These are phyloP conservation scores for Apodemia hepburni DNA, from an alignment of 2,888 invertebrate genomes.

Conservation along the genomic window DNA sequence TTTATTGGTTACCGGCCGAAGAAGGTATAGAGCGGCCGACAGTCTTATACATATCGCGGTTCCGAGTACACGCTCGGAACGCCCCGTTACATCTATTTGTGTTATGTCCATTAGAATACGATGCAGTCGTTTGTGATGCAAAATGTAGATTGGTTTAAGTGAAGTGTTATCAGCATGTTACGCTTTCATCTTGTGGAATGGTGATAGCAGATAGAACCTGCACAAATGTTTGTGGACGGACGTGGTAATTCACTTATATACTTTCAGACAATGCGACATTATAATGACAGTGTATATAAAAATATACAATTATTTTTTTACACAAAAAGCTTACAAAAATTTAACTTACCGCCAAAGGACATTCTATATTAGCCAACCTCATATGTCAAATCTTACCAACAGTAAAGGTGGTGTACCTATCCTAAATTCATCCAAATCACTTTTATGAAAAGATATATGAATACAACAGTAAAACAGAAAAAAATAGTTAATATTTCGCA, in stretches of 20 bases:
- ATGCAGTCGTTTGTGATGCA: constrained; percentile 46
- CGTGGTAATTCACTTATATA: constrained; percentile 54
- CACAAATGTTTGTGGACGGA: constrained; percentile 72
- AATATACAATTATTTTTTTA: too few species aligned
- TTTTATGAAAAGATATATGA: too few species aligned
- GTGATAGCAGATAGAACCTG: constrained; percentile 55
- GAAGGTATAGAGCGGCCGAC: constrained; percentile 37
- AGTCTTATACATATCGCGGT: constrained; percentile 51
- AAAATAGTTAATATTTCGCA: too few species aligned
- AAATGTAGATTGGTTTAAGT: constrained; percentile 54
- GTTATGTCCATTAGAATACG: constrained; percentile 41
- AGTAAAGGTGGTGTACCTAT: too few species aligned
- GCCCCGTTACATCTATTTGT: constrained; percentile 48
- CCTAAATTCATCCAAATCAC: too few species aligned
- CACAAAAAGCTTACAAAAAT: too few species aligned
- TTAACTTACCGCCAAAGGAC: too few species aligned
- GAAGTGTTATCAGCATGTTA: constrained; percentile 52
- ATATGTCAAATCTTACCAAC: too few species aligned
- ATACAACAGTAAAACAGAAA: too few species aligned
- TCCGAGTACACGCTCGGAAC: constrained; percentile 54
- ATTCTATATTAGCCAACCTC: too few species aligned
- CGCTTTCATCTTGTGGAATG: constrained; percentile 51
- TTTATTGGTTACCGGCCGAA: constrained; percentile 10
- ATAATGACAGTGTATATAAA: neutral
- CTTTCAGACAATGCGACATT: neutral